Base-by-base conservation (phyloP, 2,888 invertebrate genomes). In the Diploptera punctata region DNA sequence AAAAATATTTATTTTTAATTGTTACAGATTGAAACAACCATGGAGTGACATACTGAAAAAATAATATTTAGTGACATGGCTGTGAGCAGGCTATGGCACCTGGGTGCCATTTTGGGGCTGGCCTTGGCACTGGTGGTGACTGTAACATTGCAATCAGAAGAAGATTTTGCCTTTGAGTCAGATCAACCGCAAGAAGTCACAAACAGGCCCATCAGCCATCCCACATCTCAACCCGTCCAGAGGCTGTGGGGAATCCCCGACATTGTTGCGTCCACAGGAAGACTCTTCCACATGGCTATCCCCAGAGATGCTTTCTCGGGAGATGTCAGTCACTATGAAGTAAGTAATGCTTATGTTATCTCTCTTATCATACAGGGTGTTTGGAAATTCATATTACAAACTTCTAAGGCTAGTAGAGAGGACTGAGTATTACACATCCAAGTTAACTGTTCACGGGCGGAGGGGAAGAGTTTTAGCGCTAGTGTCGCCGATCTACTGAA, bases 241-340 rank as follows among this genome's bases (percentile, higher is more conserved):
- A 82, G 82, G 76, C 80, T 82, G 65, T 84, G 84, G 82, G 85
- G 84, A 26, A 81, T 90, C 75, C 88, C 90, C 68, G 90, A 91
- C 79, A 86, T 88, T 75, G 87, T 88, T 76, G 91, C 91, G 77
- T 86, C 87, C 75, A 89, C 90, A 21, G 94, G 93, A 60, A 90
- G 89, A 80, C 84, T 91, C 74, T 92, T 94, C 83, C 89, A 89
- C 76, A 87, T 91, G 82, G 88, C 87, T 78, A 88, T 93, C 77
- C 92, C 93, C 18, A 88, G 87, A 77, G 89, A 91, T 82, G 90
- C 91, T 24, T 91, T 92, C 83, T 86, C 87, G 70, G 91, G 90
- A 75, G 86, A 86, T 77, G 87, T 91, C 62, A 83, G 88, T 79
- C 86, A 86, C 79, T 92, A 90, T 83, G 90, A 92, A 89, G 93